These are phyloP conservation scores for Ifrita kowaldi DNA, from an alignment of 2,113 vertebrate genomes.

Conservation along the genomic window DNA sequence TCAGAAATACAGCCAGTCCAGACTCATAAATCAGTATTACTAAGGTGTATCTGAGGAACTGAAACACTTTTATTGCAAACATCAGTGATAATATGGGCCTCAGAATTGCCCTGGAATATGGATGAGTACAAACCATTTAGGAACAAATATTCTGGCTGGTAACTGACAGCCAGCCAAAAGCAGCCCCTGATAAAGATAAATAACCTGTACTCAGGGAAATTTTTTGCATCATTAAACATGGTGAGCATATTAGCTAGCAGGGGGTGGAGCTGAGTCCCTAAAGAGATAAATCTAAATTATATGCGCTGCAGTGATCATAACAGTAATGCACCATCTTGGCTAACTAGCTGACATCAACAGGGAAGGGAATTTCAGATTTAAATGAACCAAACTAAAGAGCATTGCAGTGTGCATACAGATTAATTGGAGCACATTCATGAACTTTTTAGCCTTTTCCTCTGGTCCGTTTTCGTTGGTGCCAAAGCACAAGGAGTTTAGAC, in stretches of 20 bases:
- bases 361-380: slow-evolving; percentile 78
- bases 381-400: slow-evolving; percentile 80
- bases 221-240: slow-evolving; percentile 94
- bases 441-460: slow-evolving; percentile 67
- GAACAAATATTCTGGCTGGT: slow-evolving; percentile 74
- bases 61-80: slow-evolving; percentile 73
- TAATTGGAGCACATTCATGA: slow-evolving; percentile 72
- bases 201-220: slow-evolving; percentile 89
- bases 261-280: slow-evolving; percentile 84
- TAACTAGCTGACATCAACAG: slow-evolving; percentile 83
- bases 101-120: slow-evolving; percentile 77
- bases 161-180: slow-evolving; percentile 80
- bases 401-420: slow-evolving; percentile 74
- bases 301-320: slow-evolving; percentile 82
- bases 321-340: slow-evolving; percentile 76
- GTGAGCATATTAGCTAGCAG: slow-evolving; percentile 87
- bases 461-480: slow-evolving; percentile 50
- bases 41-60: slow-evolving; percentile 71
- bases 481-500: slow-evolving; percentile 56
- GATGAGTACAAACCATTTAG: slow-evolving; percentile 79
- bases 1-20: slow-evolving; percentile 69
- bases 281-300: slow-evolving; percentile 88
- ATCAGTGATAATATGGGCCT: slow-evolving; percentile 69
- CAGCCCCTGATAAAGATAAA: slow-evolving; percentile 89
- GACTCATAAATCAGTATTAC: slow-evolving; percentile 73